Evolutionary conservation across 2,797 vertebrate species (phyloP).

Genomic region (Crenuchus spilurus): DNA sequence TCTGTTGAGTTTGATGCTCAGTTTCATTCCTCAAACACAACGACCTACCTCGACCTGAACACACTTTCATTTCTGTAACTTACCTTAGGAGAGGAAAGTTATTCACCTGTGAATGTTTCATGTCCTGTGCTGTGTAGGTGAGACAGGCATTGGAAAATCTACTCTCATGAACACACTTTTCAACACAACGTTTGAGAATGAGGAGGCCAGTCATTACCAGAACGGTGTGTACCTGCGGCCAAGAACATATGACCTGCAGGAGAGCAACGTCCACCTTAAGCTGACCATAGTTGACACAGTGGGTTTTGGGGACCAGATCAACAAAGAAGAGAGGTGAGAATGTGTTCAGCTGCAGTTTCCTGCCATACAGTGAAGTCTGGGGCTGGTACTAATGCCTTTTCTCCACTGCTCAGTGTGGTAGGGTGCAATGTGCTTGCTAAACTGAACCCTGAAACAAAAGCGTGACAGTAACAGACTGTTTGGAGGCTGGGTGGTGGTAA

Average conservation of each 20-base stretch:
- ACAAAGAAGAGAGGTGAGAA: conserved; percentile 95
- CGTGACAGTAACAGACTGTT: too few relatives aligned
- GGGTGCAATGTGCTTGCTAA: too few relatives aligned
- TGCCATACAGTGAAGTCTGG: too few relatives aligned
- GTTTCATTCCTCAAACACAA: too few relatives aligned
- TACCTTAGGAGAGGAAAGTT: not conserved
- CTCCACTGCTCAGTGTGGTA: too few relatives aligned
- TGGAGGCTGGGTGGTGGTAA: too few relatives aligned
- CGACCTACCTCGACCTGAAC: too few relatives aligned
- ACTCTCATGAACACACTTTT: conserved; percentile 98
- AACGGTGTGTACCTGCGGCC: conserved; percentile 88
- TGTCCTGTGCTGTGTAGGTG: conserved; percentile 78
- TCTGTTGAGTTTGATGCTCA: too few relatives aligned
- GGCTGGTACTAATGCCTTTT: too few relatives aligned
- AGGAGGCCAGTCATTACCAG: conserved; percentile 95
- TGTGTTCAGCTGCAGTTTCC: too few relatives aligned
- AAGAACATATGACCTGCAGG: conserved; percentile 91
- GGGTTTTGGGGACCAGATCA: conserved; percentile 97
- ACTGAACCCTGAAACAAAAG: too few relatives aligned
- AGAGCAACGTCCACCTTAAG: conserved; percentile 96
- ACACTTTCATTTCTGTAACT: too few relatives aligned
- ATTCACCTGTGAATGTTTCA: not conserved
- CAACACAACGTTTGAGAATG: conserved; percentile 96
- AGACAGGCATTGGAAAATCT: conserved; percentile 97
- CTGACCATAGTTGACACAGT: conserved; percentile 95